These are phyloP conservation scores for Scomberomorus guttatus DNA, from an alignment of 2,797 vertebrate genomes.

Conservation along the genomic window DNA sequence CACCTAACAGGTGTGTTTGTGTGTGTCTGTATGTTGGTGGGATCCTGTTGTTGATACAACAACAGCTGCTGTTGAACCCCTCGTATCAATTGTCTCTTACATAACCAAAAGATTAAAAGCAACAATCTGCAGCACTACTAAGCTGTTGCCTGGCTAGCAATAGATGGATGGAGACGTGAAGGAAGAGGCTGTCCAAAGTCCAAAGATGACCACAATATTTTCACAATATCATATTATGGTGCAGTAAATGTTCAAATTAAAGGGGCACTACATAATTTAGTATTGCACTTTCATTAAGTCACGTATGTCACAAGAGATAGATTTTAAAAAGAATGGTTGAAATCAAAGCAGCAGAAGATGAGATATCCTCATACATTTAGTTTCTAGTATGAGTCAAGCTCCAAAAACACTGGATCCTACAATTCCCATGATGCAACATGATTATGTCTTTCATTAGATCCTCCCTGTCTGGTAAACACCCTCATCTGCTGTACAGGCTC, in stretches of 20 bases:
- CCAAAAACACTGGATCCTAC: neutral
- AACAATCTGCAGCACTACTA: conserved; percentile 5
- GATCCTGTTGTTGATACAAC: conserved; percentile 38
- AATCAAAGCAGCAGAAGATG: neutral
- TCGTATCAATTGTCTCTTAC: conserved; percentile 56
- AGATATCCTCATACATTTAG: neutral
- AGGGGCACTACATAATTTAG: neutral
- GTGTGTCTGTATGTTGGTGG: neutral
- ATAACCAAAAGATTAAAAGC: conserved; percentile 37
- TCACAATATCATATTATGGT: neutral
- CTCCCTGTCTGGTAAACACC: too few relatives aligned
- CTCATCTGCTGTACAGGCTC: too few relatives aligned
- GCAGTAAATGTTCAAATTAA: neutral
- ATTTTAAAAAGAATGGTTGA: neutral
- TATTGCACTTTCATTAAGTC: neutral
- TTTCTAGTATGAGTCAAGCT: neutral
- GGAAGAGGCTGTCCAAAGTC: neutral
- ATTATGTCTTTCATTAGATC: neutral
- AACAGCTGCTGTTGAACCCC: conserved; percentile 59
- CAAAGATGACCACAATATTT: neutral
- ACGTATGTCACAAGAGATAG: neutral
- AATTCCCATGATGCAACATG: conserved; percentile 13
- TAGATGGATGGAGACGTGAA: conserved; percentile 7
- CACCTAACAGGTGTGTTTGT: conserved; percentile 39
- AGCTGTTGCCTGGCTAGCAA: conserved; percentile 28